Conservation (phyloP, 2,888 invertebrate genomes). For the Volucella bombylans region DNA sequence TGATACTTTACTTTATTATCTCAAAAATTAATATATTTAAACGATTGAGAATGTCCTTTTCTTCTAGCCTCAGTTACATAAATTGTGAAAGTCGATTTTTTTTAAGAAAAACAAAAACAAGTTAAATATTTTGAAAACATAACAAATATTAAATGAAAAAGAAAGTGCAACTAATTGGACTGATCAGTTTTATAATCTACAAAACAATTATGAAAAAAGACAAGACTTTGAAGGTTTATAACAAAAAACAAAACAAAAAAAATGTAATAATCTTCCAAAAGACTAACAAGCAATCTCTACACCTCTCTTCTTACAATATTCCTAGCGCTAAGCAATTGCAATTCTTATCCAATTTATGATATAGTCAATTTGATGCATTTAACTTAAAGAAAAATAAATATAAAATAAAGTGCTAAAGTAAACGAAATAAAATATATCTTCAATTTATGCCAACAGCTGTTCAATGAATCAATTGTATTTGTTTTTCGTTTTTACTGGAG, state of each 20-base stretch:
- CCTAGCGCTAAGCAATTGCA: slow-evolving; percentile 45
- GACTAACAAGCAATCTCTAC: slow-evolving; percentile 51
- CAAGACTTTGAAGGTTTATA: slow-evolving; percentile 12
- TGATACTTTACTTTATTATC: too few relatives aligned
- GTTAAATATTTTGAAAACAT: background rate
- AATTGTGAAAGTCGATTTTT: background rate
- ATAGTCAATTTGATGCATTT: slow-evolving; percentile 58
- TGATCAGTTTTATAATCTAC: slow-evolving; percentile 13
- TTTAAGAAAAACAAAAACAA: background rate
- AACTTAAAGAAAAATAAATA: slow-evolving; percentile 8
- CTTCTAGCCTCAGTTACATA: background rate
- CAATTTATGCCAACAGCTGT: slow-evolving; percentile 17
- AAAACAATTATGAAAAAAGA: slow-evolving; percentile 8
- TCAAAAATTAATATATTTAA: background rate
- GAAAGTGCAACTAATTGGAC: slow-evolving; percentile 32
- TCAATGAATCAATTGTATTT: slow-evolving; percentile 19
- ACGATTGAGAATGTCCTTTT: slow-evolving; percentile 13
- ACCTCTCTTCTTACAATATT: slow-evolving; percentile 39
- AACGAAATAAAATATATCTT: background rate
- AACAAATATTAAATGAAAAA: background rate
- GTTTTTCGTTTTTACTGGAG: background rate
- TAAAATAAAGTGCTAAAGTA: slow-evolving; percentile 15
- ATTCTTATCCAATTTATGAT: slow-evolving; percentile 26
- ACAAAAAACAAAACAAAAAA: background rate
- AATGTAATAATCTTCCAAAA: slow-evolving; percentile 26